Evolutionary conservation across 2,113 vertebrate species (phyloP).

Genomic region (Planiliza haematocheilus): DNA sequence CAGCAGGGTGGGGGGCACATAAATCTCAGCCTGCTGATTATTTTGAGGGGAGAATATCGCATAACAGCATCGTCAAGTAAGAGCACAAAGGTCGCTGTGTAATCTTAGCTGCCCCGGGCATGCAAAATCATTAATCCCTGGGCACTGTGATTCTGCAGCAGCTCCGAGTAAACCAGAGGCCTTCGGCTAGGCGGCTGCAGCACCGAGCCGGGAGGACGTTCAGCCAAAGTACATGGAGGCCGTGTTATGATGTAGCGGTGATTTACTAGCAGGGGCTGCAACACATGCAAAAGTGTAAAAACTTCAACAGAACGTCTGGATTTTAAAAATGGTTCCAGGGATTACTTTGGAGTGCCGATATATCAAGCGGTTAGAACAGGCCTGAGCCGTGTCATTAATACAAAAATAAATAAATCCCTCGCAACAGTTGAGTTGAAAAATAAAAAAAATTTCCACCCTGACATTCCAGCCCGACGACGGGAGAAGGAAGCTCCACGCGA

Average conservation of each 20-base stretch:
- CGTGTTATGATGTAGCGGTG: conserved; percentile 59
- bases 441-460: conserved; percentile 17
- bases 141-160: conserved; percentile 83
- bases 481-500: conserved; percentile 30
- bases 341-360: conserved; percentile 50
- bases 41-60: conserved; percentile 78
- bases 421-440: conserved; percentile 20
- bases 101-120: conserved; percentile 88
- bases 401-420: conserved; percentile 62
- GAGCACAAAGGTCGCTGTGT: conserved; percentile 92
- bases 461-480: conserved; percentile 32
- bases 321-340: conserved; percentile 54
- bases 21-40: conserved; percentile 79
- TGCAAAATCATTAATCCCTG: conserved; percentile 89
- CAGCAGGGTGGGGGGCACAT: conserved; percentile 53
- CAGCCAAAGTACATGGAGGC: conserved; percentile 51
- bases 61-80: conserved; percentile 87
- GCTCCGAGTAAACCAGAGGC: conserved; percentile 82
- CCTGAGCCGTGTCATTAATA: conserved; percentile 53
- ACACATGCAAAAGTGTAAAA: conserved; percentile 56
- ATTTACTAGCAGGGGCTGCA: conserved; percentile 61
- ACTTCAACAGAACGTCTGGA: conserved; percentile 44
- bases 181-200: conserved; percentile 74
- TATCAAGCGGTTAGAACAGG: conserved; percentile 44
- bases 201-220: conserved; percentile 33